Evolutionary conservation across 2,888 invertebrate genomes (phyloP).

Genomic region (Desoria tigrina): DNA sequence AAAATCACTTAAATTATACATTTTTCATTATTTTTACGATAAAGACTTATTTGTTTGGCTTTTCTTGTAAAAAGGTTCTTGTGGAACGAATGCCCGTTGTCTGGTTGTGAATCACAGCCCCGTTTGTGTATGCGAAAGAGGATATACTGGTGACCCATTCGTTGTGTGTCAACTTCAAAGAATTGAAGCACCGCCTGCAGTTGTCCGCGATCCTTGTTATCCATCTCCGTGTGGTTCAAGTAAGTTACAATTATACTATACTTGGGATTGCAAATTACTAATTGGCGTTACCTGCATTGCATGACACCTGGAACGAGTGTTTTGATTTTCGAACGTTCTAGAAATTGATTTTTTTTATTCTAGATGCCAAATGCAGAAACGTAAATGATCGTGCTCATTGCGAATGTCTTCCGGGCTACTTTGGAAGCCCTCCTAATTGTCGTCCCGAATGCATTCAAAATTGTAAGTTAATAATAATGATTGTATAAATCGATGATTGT

Average conservation of each 20-base stretch:
- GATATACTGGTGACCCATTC: constrained; percentile 68
- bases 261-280: too few species aligned
- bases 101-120: constrained; percentile 67
- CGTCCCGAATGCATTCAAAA: constrained; percentile 72
- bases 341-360: too few species aligned
- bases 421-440: constrained; percentile 59
- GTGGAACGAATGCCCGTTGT: constrained; percentile 58
- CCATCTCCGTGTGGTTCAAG: constrained; percentile 73
- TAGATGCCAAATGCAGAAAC: constrained; percentile 67
- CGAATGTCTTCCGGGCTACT: constrained; percentile 54
- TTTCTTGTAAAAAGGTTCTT: constrained; percentile 21
- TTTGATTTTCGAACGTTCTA: too few species aligned
- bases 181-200: constrained; percentile 39
- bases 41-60: not conserved
- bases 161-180: constrained; percentile 55
- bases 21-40: constrained; percentile 58
- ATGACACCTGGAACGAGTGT: too few species aligned
- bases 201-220: constrained; percentile 59
- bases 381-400: constrained; percentile 70
- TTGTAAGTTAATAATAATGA: not conserved
- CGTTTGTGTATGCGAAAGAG: constrained; percentile 63
- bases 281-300: too few species aligned
- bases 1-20: not conserved
- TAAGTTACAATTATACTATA: too few species aligned
- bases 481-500: too few species aligned